Conservation (phyloP, 1,140 invertebrate genomes). For the Eupristina koningsbergeri region DNA sequence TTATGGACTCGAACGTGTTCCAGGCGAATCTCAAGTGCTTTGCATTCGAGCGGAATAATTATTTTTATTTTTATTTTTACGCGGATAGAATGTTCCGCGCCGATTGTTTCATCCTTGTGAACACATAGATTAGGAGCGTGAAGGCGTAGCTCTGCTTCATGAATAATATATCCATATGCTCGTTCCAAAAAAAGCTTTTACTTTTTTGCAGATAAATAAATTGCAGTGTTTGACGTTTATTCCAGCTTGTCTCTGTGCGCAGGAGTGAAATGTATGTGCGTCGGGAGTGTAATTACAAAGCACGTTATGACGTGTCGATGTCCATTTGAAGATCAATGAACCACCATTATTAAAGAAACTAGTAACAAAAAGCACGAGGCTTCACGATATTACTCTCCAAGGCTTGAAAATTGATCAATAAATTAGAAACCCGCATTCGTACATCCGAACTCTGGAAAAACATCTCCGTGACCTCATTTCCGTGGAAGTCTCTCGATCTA, state of each 20-base stretch:
- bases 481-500: too few relatives aligned
- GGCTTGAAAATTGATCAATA: too few relatives aligned
- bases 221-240: neutral
- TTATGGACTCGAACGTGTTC: neutral
- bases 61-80: conserved; percentile 21
- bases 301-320: neutral
- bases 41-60: neutral
- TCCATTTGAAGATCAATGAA: neutral
- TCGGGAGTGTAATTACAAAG: neutral
- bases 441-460: too few relatives aligned
- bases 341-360: too few relatives aligned
- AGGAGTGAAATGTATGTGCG: neutral
- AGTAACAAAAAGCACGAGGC: too few relatives aligned
- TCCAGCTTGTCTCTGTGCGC: neutral
- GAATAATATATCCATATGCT: neutral
- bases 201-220: neutral
- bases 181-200: neutral
- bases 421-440: too few relatives aligned
- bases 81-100: neutral
- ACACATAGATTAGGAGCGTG: neutral
- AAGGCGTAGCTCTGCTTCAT: neutral
- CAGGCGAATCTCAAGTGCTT: neutral
- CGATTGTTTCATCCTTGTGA: neutral
- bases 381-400: too few relatives aligned
- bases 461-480: too few relatives aligned